Base-by-base conservation (phyloP, 2,888 invertebrate species). In the Marronus borbonicus region DNA sequence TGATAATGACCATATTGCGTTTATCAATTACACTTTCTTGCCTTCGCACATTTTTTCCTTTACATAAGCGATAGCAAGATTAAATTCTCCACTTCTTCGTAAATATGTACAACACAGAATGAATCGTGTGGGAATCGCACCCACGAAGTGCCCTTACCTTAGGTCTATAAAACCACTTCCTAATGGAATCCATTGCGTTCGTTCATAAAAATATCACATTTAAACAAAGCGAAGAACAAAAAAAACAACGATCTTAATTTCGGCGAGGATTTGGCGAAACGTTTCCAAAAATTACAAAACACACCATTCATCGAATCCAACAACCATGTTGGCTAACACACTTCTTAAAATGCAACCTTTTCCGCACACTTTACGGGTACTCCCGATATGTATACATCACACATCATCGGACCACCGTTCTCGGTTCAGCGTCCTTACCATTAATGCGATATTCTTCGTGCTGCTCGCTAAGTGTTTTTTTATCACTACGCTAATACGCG, bases 131-230 rank as follows among this genome's bases (percentile, higher is more conserved):
- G 60, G 20, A 10, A 20, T 52, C 55, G 55, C 55, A 58, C 62
- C 28, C 62, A 62, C 31, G 31, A 62, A 31, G 24, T 31, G 12
- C n/a, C 31, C 77, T 78, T 80, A 84, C 84, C 83, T 84, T 84
- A 58, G 84, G 84, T 77, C 82, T 84, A 78, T 82, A 84, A 80
- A 84, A 84, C 84, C 84, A 84, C 76, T 83, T 83, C 80, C 84
- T 81, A 62, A 84, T 76, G 64, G 84, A 83, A 76, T 84, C 84
- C 84, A 84, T 82, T 14, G 20, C 36, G 60, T 77, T 20, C 24
- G 36, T 44, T 76, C 50, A 50, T 28, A 4, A 50, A 65, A 77
- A 58, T 74, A 68, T 77, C 76, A 79, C 79, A 76, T 79, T 76
- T 76, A 79, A 70, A 66, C 20, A 58, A 58, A 24, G 55, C 69